phyloP scores from a whole-genome alignment of 2,797 vertebrate species.

The Melanotaenia nigrans region DNA sequence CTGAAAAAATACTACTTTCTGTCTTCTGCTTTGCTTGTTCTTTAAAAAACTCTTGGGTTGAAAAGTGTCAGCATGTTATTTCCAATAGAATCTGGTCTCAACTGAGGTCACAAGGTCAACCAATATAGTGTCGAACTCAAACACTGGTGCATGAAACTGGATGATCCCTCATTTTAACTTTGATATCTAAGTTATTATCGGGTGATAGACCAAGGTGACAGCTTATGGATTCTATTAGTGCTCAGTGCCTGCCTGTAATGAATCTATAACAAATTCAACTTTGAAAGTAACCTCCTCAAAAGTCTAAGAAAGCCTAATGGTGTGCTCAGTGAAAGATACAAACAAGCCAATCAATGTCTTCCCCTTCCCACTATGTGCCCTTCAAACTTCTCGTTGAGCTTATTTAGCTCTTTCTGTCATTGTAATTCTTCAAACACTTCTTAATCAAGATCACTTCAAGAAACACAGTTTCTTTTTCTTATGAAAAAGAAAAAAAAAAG shows the following conservation, averaged over 20 bases:
- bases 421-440: constrained; percentile 5
- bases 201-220: neutral
- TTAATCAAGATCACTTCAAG: constrained; percentile 53
- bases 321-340: constrained; percentile 37
- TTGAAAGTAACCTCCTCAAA: constrained; percentile 35
- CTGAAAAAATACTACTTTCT: neutral
- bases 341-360: constrained; percentile 50
- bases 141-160: neutral
- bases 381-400: constrained; percentile 40
- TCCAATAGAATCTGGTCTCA: neutral
- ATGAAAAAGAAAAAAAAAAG: constrained; percentile 12
- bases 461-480: constrained; percentile 21
- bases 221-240: constrained; percentile 11
- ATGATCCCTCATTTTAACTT: constrained; percentile 2
- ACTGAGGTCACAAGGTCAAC: constrained; percentile 10
- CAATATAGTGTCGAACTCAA: neutral
- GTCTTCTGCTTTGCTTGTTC: constrained; percentile 3
- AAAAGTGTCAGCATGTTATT: neutral
- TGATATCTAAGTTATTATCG: constrained; percentile 5
- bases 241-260: constrained; percentile 29
- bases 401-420: constrained; percentile 43
- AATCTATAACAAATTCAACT: constrained; percentile 36
- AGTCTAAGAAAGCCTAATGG: constrained; percentile 18
- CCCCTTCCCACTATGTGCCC: constrained; percentile 10
- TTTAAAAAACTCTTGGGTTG: neutral